phyloP scores from a whole-genome alignment of 1,140 invertebrate species.

The Mactra quadrangularis region DNA sequence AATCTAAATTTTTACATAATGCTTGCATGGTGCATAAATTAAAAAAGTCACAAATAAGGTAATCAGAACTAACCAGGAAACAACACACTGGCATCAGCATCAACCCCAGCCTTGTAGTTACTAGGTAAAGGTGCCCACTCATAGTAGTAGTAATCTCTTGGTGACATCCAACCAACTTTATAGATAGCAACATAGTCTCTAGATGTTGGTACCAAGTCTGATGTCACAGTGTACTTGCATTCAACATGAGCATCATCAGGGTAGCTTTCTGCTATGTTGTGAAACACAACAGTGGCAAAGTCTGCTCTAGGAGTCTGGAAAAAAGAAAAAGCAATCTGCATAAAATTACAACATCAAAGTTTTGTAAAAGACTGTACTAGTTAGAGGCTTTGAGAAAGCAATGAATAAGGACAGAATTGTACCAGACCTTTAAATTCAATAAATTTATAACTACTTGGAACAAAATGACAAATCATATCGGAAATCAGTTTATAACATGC shows the following conservation, averaged over 20 bases:
- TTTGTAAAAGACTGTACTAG: background rate
- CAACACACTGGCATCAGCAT: constrained; percentile 70
- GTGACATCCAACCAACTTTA: constrained; percentile 80
- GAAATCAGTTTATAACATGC: too few relatives aligned
- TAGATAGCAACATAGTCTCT: constrained; percentile 82
- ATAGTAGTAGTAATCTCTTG: constrained; percentile 78
- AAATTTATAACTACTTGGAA: background rate
- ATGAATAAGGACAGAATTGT: background rate
- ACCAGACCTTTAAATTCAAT: background rate
- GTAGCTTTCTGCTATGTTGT: constrained; percentile 80
- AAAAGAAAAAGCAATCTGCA: background rate
- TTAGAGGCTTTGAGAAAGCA: background rate
- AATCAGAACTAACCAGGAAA: constrained; percentile 74
- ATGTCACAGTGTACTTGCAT: constrained; percentile 78
- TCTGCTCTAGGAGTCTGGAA: constrained; percentile 65
- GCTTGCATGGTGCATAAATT: too few relatives aligned
- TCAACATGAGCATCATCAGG: constrained; percentile 79
- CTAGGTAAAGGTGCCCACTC: constrained; percentile 75
- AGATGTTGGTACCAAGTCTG: constrained; percentile 68
- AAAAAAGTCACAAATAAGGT: too few relatives aligned
- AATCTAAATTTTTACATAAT: too few relatives aligned
- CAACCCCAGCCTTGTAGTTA: constrained; percentile 66
- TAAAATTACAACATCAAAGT: background rate
- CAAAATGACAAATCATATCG: too few relatives aligned
- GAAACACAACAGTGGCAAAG: constrained; percentile 81